Evolutionary conservation across 2,888 invertebrate species (phyloP).

Genomic region (Netelia fuscicornis): DNA sequence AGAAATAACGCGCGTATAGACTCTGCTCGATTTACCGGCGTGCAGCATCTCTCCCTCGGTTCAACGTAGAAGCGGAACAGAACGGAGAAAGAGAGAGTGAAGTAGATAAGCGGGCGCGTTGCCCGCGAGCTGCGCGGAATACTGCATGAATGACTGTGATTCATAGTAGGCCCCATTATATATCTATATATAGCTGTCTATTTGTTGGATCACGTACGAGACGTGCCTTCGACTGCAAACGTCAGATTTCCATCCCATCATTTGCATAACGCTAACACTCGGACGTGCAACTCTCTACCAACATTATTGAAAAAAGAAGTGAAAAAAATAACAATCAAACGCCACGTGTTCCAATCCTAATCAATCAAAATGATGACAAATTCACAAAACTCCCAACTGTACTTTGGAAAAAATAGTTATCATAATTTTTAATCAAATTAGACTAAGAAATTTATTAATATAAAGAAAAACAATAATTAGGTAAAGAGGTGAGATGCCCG

Average conservation of each 20-base stretch:
- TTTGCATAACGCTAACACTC: conserved; percentile 37
- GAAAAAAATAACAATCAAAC: neutral
- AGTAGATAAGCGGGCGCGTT: conserved; percentile 25
- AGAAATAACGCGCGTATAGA: conserved; percentile 52
- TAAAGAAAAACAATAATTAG: too few relatives aligned
- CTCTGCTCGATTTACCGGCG: conserved; percentile 46
- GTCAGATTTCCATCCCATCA: conserved; percentile 38
- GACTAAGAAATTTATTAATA: too few relatives aligned
- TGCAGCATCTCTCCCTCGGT: neutral
- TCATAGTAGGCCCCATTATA: conserved; percentile 19
- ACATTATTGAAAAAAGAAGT: neutral
- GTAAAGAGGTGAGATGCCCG: too few relatives aligned
- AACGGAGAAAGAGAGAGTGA: conserved; percentile 11
- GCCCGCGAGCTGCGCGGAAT: conserved; percentile 27
- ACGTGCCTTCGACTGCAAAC: conserved; percentile 51
- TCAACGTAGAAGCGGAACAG: neutral
- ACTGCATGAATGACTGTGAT: conserved; percentile 49
- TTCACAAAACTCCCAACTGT: neutral
- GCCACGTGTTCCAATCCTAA: neutral
- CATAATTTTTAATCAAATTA: too few relatives aligned
- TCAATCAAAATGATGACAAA: neutral
- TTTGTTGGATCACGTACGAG: conserved; percentile 36
- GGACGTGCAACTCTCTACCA: neutral
- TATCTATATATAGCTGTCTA: conserved; percentile 7
- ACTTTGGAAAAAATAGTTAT: neutral